Evolutionary conservation across 2,797 vertebrate species (phyloP), one percentile per base, ranked within the genome.

Genomic region (Malacoraja senta): DNA sequence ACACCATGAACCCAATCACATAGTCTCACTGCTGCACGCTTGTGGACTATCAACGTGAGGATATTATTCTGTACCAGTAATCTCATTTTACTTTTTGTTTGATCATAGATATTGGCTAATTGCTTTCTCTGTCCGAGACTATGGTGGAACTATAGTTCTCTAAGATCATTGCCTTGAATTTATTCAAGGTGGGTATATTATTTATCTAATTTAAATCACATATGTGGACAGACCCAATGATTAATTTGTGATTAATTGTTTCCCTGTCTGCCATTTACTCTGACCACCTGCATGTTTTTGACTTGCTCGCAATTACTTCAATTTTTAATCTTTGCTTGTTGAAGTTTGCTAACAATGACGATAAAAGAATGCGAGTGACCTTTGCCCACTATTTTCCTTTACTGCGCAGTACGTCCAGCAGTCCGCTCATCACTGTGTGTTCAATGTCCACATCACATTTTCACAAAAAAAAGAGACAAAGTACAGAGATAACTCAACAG

Each of bases 191-290:
- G 58, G 29, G 7, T 63, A n/a, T 63, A 53, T 61, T 61, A n/a
- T 61, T 32, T 15, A 12, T 86, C 17, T 63, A 6, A n/a, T 86
- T 83, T 15, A 63, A 32, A 58, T 53, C 81, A 86, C 3, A n/a
- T 63, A 44, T 21, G 26, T 86, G 13, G 29, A 63, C 29, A 17
- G 83, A 63, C 15, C 61, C 63, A 26, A 6, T 86, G 38, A 58
- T 83, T 83, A n/a, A 65, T 86, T 86, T 86, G n/a, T 63, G 83
- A 86, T 63, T 32, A n/a, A 86, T 86, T 86, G 13, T n/a, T 32
- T 86, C 83, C 63, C 29, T 61, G n/a, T 15, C 58, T 63, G 58
- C 29, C 26, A 63, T 7, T 86, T n/a, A n/a, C 26, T 63, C 26
- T 63, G 58, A 84, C 53, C n/a, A 53, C 26, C 29, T 86, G 58